These are phyloP conservation scores for Megalopta genalis DNA, from an alignment of 1,140 invertebrate species.

Conservation along the genomic window DNA sequence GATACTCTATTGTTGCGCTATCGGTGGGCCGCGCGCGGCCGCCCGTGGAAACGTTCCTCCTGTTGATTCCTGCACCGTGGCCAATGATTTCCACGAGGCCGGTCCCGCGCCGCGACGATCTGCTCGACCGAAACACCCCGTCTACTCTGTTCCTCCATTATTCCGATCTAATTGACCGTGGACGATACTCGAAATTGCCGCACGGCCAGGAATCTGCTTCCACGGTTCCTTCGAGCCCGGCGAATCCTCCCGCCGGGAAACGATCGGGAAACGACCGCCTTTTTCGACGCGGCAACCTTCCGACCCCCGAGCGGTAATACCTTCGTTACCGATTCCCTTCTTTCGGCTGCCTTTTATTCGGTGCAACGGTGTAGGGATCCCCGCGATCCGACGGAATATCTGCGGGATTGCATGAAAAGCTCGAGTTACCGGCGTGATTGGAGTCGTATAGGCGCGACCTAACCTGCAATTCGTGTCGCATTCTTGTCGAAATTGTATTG, in stretches of 20 bases:
- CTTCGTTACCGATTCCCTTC: constrained; percentile 1
- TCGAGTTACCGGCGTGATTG: background rate
- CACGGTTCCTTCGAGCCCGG: background rate
- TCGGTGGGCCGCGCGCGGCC: background rate
- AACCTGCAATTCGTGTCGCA: background rate
- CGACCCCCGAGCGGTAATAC: background rate
- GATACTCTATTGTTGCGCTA: constrained; percentile 44
- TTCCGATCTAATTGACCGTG: constrained; percentile 49
- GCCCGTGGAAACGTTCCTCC: constrained; percentile 24
- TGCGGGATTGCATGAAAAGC: background rate
- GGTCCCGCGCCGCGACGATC: constrained; percentile 3
- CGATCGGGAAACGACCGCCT: too few species aligned
- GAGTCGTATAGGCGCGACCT: too few species aligned
- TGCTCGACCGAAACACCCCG: constrained; percentile 30
- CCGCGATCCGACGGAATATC: background rate
- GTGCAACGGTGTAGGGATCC: background rate
- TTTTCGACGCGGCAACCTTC: background rate
- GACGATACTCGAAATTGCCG: constrained; percentile 43
- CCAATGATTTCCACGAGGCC: constrained; percentile 45
- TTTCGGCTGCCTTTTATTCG: background rate
- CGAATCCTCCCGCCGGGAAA: too few species aligned
- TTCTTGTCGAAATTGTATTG: background rate
- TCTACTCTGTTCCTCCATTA: constrained; percentile 38
- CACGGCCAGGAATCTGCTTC: constrained; percentile 12
- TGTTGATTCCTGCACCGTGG: constrained; percentile 41